These are phyloP conservation scores for Sclerurus mexicanus DNA, from an alignment of 2,113 vertebrate genomes.

Conservation along the genomic window DNA sequence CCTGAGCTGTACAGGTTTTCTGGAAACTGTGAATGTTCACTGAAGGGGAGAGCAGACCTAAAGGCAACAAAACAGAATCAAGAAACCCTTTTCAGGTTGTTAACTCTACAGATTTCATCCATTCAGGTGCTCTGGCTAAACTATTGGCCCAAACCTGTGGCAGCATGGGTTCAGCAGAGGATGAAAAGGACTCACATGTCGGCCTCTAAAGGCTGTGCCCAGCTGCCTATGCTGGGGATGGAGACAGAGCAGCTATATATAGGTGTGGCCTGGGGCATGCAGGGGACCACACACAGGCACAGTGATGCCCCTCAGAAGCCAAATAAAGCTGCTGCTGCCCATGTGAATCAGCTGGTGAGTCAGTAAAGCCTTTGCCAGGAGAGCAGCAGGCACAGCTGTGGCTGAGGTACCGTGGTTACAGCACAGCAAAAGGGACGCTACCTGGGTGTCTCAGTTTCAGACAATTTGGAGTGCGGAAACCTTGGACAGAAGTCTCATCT, in stretches of 20 bases:
- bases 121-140: not conserved
- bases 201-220: not conserved
- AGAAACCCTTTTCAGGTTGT: not conserved
- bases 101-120: not conserved
- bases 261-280: not conserved
- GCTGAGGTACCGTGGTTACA: constrained; percentile 55
- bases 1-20: not conserved
- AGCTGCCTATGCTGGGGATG: not conserved
- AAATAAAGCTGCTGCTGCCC: constrained; percentile 60
- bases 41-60: not conserved
- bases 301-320: constrained; percentile 47
- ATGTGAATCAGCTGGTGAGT: constrained; percentile 58
- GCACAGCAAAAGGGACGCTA: constrained; percentile 30
- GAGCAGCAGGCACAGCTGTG: constrained; percentile 61
- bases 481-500: not conserved
- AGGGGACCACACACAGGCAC: not conserved
- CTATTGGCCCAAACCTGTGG: not conserved
- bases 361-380: constrained; percentile 45
- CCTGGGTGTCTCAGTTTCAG: not conserved
- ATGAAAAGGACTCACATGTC: not conserved
- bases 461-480: not conserved
- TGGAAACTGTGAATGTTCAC: not conserved
- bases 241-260: not conserved
- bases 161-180: not conserved
- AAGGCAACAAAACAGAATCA: not conserved